These are phyloP conservation scores for Megalurothrips usitatus DNA, from an alignment of 2,888 invertebrate genomes.

Conservation along the genomic window DNA sequence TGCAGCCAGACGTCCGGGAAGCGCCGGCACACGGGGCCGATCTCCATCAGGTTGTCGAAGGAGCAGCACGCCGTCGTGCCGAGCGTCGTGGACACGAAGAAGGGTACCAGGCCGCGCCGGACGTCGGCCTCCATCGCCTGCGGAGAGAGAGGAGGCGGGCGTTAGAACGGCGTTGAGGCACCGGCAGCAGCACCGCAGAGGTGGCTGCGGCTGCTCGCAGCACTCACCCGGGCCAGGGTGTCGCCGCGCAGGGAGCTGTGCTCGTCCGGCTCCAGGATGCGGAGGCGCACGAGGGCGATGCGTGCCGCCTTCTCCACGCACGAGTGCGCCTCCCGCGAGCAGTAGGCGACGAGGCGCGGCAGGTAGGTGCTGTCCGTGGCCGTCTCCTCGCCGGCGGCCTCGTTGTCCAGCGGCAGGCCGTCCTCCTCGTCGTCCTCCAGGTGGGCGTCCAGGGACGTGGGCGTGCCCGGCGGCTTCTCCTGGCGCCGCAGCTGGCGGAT, in stretches of 20 bases:
- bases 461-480: background rate
- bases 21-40: conserved; percentile 77
- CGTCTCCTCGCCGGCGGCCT: conserved; percentile 49
- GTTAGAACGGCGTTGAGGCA: background rate
- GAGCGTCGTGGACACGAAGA: conserved; percentile 92
- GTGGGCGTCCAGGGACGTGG: background rate
- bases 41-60: conserved; percentile 89
- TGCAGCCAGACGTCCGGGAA: conserved; percentile 77
- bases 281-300: conserved; percentile 67
- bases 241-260: conserved; percentile 61
- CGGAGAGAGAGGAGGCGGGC: background rate
- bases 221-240: conserved; percentile 52
- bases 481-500: conserved; percentile 45
- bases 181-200: no score
- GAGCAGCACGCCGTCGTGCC: conserved; percentile 97
- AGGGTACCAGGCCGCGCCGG: conserved; percentile 71
- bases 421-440: conserved; percentile 40
- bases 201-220: no score
- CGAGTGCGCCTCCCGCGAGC: conserved; percentile 68
- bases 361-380: conserved; percentile 70
- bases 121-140: conserved; percentile 65
- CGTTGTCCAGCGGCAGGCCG: conserved; percentile 54
- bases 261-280: conserved; percentile 67
- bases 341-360: conserved; percentile 71
- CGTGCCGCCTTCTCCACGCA: conserved; percentile 75